Conservation (phyloP, 2,113 vertebrate genomes). For the Oplegnathus fasciatus region DNA sequence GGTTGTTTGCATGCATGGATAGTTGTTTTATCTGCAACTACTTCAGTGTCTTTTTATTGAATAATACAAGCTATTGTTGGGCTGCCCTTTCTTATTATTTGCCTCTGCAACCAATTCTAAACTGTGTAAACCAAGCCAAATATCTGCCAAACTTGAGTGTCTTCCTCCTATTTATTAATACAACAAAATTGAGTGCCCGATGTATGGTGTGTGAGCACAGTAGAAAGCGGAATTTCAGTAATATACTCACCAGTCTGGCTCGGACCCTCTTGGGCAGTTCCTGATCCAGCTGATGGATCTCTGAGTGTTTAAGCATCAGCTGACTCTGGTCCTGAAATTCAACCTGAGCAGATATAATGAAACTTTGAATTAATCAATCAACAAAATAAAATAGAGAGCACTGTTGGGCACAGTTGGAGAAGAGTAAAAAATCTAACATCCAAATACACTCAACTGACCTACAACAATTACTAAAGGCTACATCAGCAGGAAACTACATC, state of each 20-base stretch:
- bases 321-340: conserved; percentile 96
- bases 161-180: background rate
- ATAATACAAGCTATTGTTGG: background rate
- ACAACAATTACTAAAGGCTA: background rate
- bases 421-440: background rate
- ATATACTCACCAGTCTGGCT: conserved; percentile 90
- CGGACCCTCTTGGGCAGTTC: conserved; percentile 95
- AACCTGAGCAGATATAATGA: conserved; percentile 83
- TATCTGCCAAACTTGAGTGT: background rate
- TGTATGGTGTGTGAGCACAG: background rate
- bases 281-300: conserved; percentile 92
- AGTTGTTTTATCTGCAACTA: background rate
- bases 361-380: background rate
- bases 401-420: background rate
- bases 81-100: background rate
- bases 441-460: background rate
- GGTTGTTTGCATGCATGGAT: conserved; percentile 13
- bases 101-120: background rate
- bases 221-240: background rate
- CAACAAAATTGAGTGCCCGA: background rate
- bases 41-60: background rate
- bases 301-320: conserved; percentile 90
- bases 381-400: background rate
- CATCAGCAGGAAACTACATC: background rate
- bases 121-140: background rate